These are phyloP conservation scores for Rhamnusium bicolor DNA, from an alignment of 2,888 invertebrate genomes.

Conservation along the genomic window DNA sequence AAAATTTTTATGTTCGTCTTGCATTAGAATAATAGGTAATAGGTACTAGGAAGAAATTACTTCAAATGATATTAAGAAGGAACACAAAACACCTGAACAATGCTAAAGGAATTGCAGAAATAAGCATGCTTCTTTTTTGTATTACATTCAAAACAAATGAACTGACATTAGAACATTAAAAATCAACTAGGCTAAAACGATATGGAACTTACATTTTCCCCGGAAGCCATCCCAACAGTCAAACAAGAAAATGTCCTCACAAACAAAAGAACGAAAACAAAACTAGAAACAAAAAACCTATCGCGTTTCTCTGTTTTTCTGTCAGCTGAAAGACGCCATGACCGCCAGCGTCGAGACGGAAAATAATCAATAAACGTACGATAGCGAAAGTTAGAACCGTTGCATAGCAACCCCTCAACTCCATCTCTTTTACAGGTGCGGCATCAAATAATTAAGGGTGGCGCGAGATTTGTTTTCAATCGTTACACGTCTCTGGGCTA, in stretches of 20 bases:
- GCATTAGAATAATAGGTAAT: too few relatives aligned
- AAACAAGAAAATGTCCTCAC: conserved; percentile 55
- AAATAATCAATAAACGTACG: conserved; percentile 71
- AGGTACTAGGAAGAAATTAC: too few relatives aligned
- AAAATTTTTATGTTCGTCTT: neutral
- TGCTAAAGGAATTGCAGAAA: neutral
- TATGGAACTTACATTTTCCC: conserved; percentile 63
- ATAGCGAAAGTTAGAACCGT: conserved; percentile 70
- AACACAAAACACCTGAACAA: conserved; percentile 2
- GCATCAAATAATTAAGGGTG: conserved; percentile 25
- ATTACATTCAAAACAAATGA: conserved; percentile 23
- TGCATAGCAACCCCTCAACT: conserved; percentile 66
- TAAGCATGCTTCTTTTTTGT: neutral
- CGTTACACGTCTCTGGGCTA: neutral
- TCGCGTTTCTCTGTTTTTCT: conserved; percentile 62
- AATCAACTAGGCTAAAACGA: conserved; percentile 6
- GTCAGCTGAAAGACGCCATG: conserved; percentile 72
- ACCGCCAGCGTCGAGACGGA: conserved; percentile 69
- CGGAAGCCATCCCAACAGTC: conserved; percentile 57
- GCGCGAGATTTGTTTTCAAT: conserved; percentile 23
- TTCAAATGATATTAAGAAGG: neutral
- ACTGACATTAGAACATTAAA: conserved; percentile 16
- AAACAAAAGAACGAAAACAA: conserved; percentile 60
- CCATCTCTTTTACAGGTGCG: conserved; percentile 53
- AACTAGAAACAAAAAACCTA: conserved; percentile 61